Conservation (phyloP, 2,797 vertebrate genomes). For the Poeciliopsis paucimaculata region DNA sequence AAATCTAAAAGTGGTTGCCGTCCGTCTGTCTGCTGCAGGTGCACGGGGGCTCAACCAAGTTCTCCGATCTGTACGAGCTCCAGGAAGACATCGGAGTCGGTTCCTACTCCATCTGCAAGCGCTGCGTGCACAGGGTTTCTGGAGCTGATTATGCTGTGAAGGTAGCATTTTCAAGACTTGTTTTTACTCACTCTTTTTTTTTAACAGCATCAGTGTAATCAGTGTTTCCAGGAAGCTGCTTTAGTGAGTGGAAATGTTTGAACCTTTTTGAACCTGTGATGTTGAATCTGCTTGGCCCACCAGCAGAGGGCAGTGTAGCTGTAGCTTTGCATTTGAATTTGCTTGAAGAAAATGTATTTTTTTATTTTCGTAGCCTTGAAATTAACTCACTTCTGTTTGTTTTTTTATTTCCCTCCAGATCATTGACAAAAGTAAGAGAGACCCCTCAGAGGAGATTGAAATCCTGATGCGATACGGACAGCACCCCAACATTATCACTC, state of each 20-base stretch:
- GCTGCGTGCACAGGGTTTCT: constrained; percentile 89
- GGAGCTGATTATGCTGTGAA: constrained; percentile 96
- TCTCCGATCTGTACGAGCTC: constrained; percentile 92
- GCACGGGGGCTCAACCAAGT: constrained; percentile 88
- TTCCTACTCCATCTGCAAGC: constrained; percentile 97
- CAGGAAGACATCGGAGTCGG: constrained; percentile 98
- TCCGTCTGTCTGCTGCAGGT: constrained; percentile 76
- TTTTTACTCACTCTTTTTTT: neutral
- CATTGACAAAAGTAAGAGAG: constrained; percentile 97
- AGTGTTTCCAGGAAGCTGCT: neutral
- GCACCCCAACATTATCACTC: constrained; percentile 96
- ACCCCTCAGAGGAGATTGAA: constrained; percentile 97
- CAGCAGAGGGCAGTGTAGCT: constrained; percentile 74
- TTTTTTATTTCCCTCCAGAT: constrained; percentile 79
- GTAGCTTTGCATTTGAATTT: neutral
- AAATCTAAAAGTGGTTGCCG: neutral
- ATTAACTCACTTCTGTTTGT: neutral
- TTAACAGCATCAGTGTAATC: neutral
- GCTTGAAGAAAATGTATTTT: neutral
- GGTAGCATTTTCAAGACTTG: constrained; percentile 70
- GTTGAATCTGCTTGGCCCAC: constrained; percentile 1
- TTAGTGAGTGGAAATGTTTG: neutral
- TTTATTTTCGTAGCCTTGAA: neutral
- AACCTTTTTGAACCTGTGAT: neutral
- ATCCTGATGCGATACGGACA: constrained; percentile 97